Conservation (phyloP, 2,888 invertebrate species). For the Pseudanteris insignis region DNA sequence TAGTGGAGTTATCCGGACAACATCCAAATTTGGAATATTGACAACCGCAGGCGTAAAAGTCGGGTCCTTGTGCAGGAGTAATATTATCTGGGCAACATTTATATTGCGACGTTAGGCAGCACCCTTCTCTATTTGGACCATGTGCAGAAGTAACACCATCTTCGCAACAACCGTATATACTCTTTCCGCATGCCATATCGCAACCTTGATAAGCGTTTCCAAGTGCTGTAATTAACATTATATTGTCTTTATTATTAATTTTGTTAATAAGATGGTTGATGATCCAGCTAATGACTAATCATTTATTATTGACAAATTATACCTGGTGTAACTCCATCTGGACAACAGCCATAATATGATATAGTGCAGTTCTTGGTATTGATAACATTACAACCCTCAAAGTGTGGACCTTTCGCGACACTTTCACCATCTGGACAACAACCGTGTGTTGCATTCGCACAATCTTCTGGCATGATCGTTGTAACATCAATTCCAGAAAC, state of each 20-base stretch:
- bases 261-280: no score
- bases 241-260: not conserved
- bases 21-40: constrained; percentile 81
- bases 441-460: constrained; percentile 72
- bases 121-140: constrained; percentile 84
- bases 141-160: constrained; percentile 86
- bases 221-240: constrained; percentile 71
- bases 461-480: constrained; percentile 62
- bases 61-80: constrained; percentile 81
- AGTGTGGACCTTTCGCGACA: constrained; percentile 72
- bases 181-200: constrained; percentile 73
- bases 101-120: constrained; percentile 76
- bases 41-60: constrained; percentile 79
- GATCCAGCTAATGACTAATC: not conserved
- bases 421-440: constrained; percentile 80
- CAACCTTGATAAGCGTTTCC: constrained; percentile 82
- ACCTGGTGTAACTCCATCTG: constrained; percentile 75
- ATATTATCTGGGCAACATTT: constrained; percentile 95
- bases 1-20: constrained; percentile 83
- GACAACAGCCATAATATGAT: constrained; percentile 78
- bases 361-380: constrained; percentile 68
- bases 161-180: constrained; percentile 86
- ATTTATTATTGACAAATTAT: constrained; percentile 36
- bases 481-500: constrained; percentile 50
- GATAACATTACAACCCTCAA: constrained; percentile 71